Conservation (phyloP, 2,113 vertebrate genomes). For the Dicrurus megarhynchus region DNA sequence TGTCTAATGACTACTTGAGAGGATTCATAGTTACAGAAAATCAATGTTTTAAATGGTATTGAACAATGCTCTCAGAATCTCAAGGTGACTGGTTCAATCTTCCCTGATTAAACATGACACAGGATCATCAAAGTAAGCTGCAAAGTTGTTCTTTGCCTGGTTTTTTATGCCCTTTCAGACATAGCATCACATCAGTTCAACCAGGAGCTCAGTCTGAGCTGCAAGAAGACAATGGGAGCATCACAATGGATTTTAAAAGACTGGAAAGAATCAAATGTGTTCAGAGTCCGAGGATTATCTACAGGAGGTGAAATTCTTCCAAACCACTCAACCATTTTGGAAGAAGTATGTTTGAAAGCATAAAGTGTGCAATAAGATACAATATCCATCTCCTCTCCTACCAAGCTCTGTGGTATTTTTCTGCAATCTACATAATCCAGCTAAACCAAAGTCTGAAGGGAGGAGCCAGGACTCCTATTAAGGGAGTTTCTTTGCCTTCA, state of each 20-base stretch:
- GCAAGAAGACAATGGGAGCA: neutral
- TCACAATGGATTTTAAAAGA: neutral
- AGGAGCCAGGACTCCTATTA: neutral
- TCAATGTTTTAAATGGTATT: slow-evolving; percentile 69
- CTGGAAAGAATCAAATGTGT: neutral
- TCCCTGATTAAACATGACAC: slow-evolving; percentile 66
- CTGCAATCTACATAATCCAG: neutral
- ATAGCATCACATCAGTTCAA: neutral
- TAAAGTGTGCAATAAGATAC: neutral
- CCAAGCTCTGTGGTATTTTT: neutral
- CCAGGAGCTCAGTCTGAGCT: neutral
- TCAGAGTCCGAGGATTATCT: neutral
- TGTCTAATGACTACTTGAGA: slow-evolving; percentile 67
- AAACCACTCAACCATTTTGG: neutral
- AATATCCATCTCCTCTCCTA: neutral
- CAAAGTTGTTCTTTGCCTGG: slow-evolving; percentile 6
- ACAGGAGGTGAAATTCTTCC: neutral
- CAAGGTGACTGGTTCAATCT: slow-evolving; percentile 66
- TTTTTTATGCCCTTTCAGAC: neutral
- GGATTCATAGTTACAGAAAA: slow-evolving; percentile 71
- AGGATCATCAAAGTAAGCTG: slow-evolving; percentile 38
- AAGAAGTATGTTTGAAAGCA: neutral
- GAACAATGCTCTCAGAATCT: slow-evolving; percentile 63
- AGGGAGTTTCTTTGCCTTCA: neutral
- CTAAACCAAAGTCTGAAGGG: neutral